phyloP scores from a whole-genome alignment of 2,113 vertebrate genomes.

The Holacanthus passer region DNA sequence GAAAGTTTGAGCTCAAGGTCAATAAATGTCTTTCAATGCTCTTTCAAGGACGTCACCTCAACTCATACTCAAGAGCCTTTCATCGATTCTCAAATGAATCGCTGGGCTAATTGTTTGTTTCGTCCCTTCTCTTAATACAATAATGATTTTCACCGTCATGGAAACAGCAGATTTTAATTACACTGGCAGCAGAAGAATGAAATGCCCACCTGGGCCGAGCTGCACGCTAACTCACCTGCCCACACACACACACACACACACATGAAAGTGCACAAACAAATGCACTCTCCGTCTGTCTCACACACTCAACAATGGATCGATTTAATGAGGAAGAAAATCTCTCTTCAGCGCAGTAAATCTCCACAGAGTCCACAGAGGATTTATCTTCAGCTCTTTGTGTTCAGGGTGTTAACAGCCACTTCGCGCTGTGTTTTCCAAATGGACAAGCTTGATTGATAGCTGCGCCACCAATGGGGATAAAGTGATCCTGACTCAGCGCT shows the following conservation, averaged over 20 bases:
- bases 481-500: not conserved
- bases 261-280: slow-evolving; percentile 8
- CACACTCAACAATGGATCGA: slow-evolving; percentile 17
- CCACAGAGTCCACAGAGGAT: not conserved
- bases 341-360: slow-evolving; percentile 36
- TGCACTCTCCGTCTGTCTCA: not conserved
- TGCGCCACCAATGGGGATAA: not conserved
- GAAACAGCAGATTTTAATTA: slow-evolving; percentile 54
- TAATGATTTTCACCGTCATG: slow-evolving; percentile 20
- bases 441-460: not conserved
- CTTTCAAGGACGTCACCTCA: slow-evolving; percentile 17
- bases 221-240: slow-evolving; percentile 14
- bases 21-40: slow-evolving; percentile 24
- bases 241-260: slow-evolving; percentile 9
- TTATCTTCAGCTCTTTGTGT: slow-evolving; percentile 20
- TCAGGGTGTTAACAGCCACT: slow-evolving; percentile 27
- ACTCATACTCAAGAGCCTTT: slow-evolving; percentile 35
- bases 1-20: slow-evolving; percentile 19
- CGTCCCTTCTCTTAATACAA: slow-evolving; percentile 11
- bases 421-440: slow-evolving; percentile 2
- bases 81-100: slow-evolving; percentile 37
- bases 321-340: slow-evolving; percentile 47
- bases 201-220: slow-evolving; percentile 29
- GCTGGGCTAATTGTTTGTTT: slow-evolving; percentile 47
- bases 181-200: slow-evolving; percentile 26